Evolutionary conservation across 2,797 vertebrate genomes (phyloP).

Genomic region (Peromyscus attwateri): DNA sequence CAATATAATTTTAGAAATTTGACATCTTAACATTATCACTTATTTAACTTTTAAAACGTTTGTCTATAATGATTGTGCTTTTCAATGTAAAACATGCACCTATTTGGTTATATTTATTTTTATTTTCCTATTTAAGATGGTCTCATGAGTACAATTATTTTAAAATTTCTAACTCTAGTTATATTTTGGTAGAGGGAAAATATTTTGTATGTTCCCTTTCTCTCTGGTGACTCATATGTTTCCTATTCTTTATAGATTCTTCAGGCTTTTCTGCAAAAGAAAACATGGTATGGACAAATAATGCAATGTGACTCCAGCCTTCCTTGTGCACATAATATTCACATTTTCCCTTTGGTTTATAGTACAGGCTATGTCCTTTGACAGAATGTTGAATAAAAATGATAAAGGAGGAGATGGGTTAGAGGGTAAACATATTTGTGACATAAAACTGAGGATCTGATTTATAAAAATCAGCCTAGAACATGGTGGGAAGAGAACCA

Average conservation of each 20-base stretch:
- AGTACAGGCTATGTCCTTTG: background rate
- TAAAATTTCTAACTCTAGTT: background rate
- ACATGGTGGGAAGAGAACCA: background rate
- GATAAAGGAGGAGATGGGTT: background rate
- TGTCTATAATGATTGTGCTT: background rate
- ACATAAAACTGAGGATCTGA: background rate
- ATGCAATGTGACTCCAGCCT: background rate
- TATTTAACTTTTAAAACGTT: background rate
- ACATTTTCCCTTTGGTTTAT: background rate
- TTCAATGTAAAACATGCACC: background rate
- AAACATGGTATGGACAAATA: background rate
- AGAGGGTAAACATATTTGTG: background rate
- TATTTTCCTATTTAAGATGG: background rate
- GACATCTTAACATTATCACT: background rate
- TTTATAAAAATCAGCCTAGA: background rate
- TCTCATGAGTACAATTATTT: background rate
- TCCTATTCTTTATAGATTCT: background rate
- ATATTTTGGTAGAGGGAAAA: background rate
- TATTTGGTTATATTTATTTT: background rate
- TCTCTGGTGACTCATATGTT: background rate
- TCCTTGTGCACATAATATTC: background rate
- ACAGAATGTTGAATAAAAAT: background rate
- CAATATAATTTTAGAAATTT: background rate
- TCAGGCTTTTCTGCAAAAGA: background rate
- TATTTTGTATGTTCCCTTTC: background rate